Evolutionary conservation across 64 coral and sea anemone species (phyloP), one percentile per base, ranked within the genome.

Genomic region (Montipora capricornis): DNA sequence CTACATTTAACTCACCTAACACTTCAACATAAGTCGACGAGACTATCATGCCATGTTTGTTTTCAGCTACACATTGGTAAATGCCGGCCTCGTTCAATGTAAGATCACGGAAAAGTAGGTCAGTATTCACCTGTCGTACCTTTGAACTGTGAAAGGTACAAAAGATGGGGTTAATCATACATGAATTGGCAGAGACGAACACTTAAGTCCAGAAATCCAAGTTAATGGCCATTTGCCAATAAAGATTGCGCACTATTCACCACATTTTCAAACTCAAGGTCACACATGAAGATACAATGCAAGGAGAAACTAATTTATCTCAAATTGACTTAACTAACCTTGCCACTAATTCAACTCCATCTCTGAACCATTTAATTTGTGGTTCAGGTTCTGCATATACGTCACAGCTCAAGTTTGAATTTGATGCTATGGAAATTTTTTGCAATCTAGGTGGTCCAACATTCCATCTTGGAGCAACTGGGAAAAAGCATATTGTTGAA

Each of bases 31-130:
- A 74, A 48, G 81, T 92, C 4, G 68, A 76, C 47, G 90, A 92
- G 7, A 92, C 90, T 20, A 92, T 7, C 90, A 92, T 92, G 6
- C 71, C 90, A 4, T 47, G 73, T 1, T 20, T 2, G 45, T 85
- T 92, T 13, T 85, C 90, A 62, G 71, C 80, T n/a, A 74, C 81
- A 92, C 90, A 92, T 20, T 92, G 90, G 9, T 83, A 92, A 47
- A 92, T 10, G 7, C 81, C 90, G 17, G 51, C 16, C 9, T 92
- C 57, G 49, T 29, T 8, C 0, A 16, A 6, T 20, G 17, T 1
- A 9, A 85, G 49, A 45, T 76, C 75, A n/a, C 78, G 17, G 14
- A 92, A 46, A 9, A 13, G 6, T 24, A 92, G 8, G n/a, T n/a
- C n/a, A n/a, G n/a, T n/a, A n/a, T n/a, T n/a, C 51, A 51, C 48